phyloP scores from a whole-genome alignment of 2,888 invertebrate genomes.

The Hydroisotoma schaefferi region DNA sequence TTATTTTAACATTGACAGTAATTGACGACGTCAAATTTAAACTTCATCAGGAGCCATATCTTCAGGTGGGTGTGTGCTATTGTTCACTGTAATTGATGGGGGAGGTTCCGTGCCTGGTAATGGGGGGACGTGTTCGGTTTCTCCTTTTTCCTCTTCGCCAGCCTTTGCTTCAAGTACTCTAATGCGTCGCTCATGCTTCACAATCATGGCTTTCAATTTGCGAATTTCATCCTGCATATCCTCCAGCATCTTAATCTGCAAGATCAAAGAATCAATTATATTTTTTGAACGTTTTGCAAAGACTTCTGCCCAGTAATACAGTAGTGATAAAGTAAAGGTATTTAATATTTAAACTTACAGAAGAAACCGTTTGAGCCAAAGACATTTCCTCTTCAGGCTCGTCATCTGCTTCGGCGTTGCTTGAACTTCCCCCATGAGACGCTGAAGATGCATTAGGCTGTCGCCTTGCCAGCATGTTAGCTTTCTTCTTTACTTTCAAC shows the following conservation, averaged over 20 bases:
- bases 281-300: not conserved
- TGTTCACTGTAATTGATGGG: slow-evolving; percentile 44
- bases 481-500: slow-evolving; percentile 71
- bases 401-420: slow-evolving; percentile 38
- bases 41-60: slow-evolving; percentile 53
- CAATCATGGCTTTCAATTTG: slow-evolving; percentile 87
- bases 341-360: slow-evolving; percentile 20
- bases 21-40: too few relatives aligned
- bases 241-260: slow-evolving; percentile 57
- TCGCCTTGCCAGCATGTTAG: slow-evolving; percentile 74
- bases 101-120: slow-evolving; percentile 42
- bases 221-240: slow-evolving; percentile 85
- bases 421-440: slow-evolving; percentile 28
- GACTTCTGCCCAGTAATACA: not conserved
- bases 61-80: slow-evolving; percentile 36
- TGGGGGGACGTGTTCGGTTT: slow-evolving; percentile 24
- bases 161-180: slow-evolving; percentile 66
- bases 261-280: too few relatives aligned
- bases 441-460: slow-evolving; percentile 51
- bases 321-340: not conserved
- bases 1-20: too few relatives aligned
- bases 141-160: slow-evolving; percentile 25
- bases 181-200: slow-evolving; percentile 86
- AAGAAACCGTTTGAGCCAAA: slow-evolving; percentile 28
- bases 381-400: slow-evolving; percentile 42